Conservation (phyloP, 1,140 invertebrate species). For the Drosophila guanche region DNA sequence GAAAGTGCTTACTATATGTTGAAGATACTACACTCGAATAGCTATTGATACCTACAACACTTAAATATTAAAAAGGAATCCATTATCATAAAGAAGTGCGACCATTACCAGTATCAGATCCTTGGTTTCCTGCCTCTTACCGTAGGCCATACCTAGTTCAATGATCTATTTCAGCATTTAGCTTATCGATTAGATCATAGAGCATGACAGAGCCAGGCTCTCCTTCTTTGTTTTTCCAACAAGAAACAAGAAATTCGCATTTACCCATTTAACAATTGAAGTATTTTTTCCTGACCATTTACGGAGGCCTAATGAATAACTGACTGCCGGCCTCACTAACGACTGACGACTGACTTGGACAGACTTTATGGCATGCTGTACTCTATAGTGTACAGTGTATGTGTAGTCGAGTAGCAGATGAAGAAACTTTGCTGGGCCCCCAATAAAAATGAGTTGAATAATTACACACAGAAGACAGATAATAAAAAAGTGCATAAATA, state of each 20-base stretch:
- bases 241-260: slow-evolving; percentile 71
- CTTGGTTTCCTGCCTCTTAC: not conserved
- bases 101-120: not conserved
- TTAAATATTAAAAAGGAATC: too few relatives aligned
- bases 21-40: too few relatives aligned
- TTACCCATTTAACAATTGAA: slow-evolving; percentile 59
- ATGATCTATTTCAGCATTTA: slow-evolving; percentile 35
- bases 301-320: slow-evolving; percentile 66
- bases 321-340: slow-evolving; percentile 22
- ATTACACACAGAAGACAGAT: slow-evolving; percentile 11
- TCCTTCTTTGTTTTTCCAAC: slow-evolving; percentile 12
- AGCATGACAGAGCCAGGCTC: slow-evolving; percentile 22
- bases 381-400: slow-evolving; percentile 17
- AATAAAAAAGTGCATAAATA: slow-evolving; percentile 4
- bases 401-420: slow-evolving; percentile 13
- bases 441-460: slow-evolving; percentile 20
- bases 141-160: not conserved
- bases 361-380: slow-evolving; percentile 49
- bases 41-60: too few relatives aligned
- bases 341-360: not conserved
- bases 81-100: too few relatives aligned
- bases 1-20: not conserved
- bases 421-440: slow-evolving; percentile 21
- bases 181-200: slow-evolving; percentile 44
- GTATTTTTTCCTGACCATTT: slow-evolving; percentile 67